Conservation (phyloP, 2,888 invertebrate species). For the Tinea trinotella region DNA sequence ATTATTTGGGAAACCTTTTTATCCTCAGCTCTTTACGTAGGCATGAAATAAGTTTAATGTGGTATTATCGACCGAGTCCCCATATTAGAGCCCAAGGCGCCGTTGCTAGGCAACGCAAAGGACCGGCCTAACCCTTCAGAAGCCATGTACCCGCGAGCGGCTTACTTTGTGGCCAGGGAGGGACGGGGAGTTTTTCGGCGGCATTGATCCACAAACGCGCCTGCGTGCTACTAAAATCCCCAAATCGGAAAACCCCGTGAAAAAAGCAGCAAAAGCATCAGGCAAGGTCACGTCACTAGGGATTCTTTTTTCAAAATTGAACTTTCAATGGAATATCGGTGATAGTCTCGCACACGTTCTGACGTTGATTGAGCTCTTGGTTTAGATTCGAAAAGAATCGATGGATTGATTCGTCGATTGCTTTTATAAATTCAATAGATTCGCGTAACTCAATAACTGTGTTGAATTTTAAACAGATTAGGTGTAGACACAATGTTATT, state of each 20-base stretch:
- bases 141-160: slow-evolving; percentile 39
- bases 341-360: slow-evolving; percentile 12
- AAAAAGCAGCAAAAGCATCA: slow-evolving; percentile 5
- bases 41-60: slow-evolving; percentile 14
- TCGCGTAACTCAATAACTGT: slow-evolving; percentile 1
- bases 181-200: slow-evolving; percentile 45
- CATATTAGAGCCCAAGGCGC: slow-evolving; percentile 36
- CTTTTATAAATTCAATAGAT: neutral
- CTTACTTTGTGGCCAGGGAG: slow-evolving; percentile 56
- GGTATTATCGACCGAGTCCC: slow-evolving; percentile 14
- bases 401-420: neutral
- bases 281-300: slow-evolving; percentile 66
- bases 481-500: neutral
- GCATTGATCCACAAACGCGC: slow-evolving; percentile 66
- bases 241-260: slow-evolving; percentile 9
- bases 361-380: slow-evolving; percentile 13
- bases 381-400: slow-evolving; percentile 10
- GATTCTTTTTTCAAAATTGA: slow-evolving; percentile 63
- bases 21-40: neutral
- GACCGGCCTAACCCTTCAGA: slow-evolving; percentile 61
- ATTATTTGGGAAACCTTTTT: neutral
- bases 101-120: slow-evolving; percentile 55
- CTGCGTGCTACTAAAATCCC: slow-evolving; percentile 48
- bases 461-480: neutral
- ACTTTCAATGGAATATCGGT: slow-evolving; percentile 61